A percentile compares a stretch with the other conserved stretches of the same genome.
These are phyloP conservation scores for Oenanthe oenanthe DNA, from an alignment of 2,113 vertebrate species.

Conservation along the genomic window DNA sequence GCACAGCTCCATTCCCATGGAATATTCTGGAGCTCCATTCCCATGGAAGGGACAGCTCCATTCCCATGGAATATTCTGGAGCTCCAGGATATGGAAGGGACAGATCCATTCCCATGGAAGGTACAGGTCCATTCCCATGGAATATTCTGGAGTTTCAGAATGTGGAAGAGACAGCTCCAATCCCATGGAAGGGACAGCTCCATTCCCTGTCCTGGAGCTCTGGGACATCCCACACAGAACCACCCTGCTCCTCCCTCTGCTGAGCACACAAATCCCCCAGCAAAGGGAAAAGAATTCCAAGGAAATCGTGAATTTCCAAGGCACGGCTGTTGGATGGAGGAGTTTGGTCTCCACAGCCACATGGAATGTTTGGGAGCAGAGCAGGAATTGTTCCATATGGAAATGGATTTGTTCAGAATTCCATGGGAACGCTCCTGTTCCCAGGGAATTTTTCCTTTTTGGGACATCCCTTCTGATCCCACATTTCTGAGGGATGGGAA, in stretches of 20 bases:
- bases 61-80: too few species aligned
- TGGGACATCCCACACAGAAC: accelerated
- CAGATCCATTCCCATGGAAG: too few species aligned
- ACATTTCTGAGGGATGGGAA: background rate
- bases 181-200: too few species aligned
- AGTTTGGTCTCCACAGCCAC: accelerated
- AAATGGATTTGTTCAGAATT: accelerated
- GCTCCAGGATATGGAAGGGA: too few species aligned
- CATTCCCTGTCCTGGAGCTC: background rate
- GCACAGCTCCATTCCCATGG: too few species aligned
- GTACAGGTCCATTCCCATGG: too few species aligned
- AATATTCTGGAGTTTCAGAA: too few species aligned
- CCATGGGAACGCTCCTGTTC: background rate
- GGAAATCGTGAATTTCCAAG: accelerated
- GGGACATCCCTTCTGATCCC: background rate
- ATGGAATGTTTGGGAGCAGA: accelerated
- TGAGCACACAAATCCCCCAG: accelerated
- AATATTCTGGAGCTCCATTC: too few species aligned
- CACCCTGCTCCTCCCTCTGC: background rate
- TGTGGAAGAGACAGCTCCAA: too few species aligned
- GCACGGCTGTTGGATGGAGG: background rate
- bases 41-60: too few species aligned
- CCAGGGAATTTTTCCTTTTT: accelerated
- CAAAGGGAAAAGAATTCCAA: accelerated
- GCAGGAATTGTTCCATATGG: background rate